phyloP scores from a whole-genome alignment of 2,113 vertebrate genomes.

The Tychaedon coryphoeus region DNA sequence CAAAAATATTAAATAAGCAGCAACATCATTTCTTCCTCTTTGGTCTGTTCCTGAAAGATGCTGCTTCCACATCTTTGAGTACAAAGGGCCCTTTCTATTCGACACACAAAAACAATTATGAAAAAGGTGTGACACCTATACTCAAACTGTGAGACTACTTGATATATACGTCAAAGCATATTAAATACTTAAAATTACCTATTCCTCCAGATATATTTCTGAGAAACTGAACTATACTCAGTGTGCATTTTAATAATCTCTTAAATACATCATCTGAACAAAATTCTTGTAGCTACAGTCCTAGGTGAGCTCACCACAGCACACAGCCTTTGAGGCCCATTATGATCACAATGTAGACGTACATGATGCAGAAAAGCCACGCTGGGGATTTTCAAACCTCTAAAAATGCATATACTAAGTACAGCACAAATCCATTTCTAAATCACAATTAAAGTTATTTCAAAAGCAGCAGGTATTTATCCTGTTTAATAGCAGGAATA shows the following conservation, averaged over 20 bases:
- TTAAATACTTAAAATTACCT: background rate
- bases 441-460: background rate
- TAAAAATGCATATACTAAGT: background rate
- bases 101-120: background rate
- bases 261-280: background rate
- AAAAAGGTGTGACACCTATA: background rate
- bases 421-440: background rate
- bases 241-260: background rate
- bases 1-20: background rate
- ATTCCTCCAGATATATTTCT: background rate
- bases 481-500: background rate
- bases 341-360: background rate
- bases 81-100: background rate
- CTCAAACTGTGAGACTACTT: background rate
- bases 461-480: background rate
- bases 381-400: background rate
- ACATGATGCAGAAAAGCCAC: rapidly evolving
- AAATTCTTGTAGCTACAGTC: background rate
- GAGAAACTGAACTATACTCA: background rate
- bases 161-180: background rate
- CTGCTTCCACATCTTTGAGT: background rate
- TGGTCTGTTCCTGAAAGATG: background rate
- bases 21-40: background rate
- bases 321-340: background rate
- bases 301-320: background rate